phyloP scores from a whole-genome alignment of 2,888 invertebrate genomes.

The Dasysyrphus tricinctus region DNA sequence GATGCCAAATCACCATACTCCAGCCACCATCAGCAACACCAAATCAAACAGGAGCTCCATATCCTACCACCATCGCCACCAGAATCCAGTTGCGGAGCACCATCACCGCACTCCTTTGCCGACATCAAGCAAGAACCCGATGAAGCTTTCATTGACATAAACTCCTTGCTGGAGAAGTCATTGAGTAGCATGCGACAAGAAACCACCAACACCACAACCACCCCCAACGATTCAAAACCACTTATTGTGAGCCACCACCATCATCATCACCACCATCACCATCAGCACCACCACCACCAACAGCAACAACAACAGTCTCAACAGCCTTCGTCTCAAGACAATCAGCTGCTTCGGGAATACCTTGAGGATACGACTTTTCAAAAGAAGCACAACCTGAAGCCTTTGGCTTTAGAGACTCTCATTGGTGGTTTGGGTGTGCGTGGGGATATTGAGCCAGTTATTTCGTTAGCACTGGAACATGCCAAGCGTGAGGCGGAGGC shows the following conservation, averaged over 20 bases:
- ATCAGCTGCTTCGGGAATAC: slow-evolving; percentile 91
- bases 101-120: slow-evolving; percentile 84
- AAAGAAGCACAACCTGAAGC: slow-evolving; percentile 91
- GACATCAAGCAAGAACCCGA: slow-evolving; percentile 82
- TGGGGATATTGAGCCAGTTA: slow-evolving; percentile 92
- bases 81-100: slow-evolving; percentile 85
- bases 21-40: slow-evolving; percentile 39
- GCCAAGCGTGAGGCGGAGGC: slow-evolving; percentile 93
- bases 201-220: slow-evolving; percentile 43
- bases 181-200: slow-evolving; percentile 72
- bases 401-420: slow-evolving; percentile 88
- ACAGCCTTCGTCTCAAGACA: slow-evolving; percentile 84
- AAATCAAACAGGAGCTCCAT: slow-evolving; percentile 84
- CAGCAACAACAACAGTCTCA: slow-evolving; percentile 50
- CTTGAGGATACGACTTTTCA: slow-evolving; percentile 93
- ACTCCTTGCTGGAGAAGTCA: slow-evolving; percentile 79
- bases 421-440: slow-evolving; percentile 85
- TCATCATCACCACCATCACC: slow-evolving; percentile 9
- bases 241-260: slow-evolving; percentile 71
- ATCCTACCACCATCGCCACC: slow-evolving; percentile 86
- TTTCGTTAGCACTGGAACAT: slow-evolving; percentile 93
- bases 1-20: slow-evolving; percentile 76
- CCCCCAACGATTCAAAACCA: slow-evolving; percentile 66
- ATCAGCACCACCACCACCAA: slow-evolving; percentile 58
- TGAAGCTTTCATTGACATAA: slow-evolving; percentile 82